Evolutionary conservation across 2,113 vertebrate species (phyloP).

Genomic region (Procavia capensis): DNA sequence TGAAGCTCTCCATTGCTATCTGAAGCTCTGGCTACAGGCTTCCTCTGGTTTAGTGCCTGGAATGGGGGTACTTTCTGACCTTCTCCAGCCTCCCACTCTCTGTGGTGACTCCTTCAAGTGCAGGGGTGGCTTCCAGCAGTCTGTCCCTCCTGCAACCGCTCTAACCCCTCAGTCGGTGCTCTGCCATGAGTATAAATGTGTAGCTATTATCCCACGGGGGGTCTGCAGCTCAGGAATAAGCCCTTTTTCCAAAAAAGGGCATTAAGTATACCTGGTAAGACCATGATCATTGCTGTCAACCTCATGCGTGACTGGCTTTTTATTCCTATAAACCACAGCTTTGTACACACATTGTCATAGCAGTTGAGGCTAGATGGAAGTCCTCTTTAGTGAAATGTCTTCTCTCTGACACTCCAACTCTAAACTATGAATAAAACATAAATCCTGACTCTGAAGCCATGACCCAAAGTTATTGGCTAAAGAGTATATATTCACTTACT

Average conservation of each 20-base stretch:
- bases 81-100: neutral
- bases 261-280: neutral
- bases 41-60: neutral
- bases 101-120: neutral
- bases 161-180: neutral
- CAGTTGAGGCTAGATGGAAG: neutral
- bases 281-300: neutral
- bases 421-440: neutral
- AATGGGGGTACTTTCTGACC: neutral
- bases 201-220: neutral
- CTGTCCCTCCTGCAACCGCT: neutral
- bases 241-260: neutral
- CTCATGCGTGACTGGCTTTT: neutral
- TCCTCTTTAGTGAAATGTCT: slow-evolving; percentile 2
- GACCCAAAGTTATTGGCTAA: neutral
- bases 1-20: neutral
- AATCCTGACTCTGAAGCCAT: slow-evolving; percentile 14
- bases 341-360: neutral
- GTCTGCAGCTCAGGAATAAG: neutral
- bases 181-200: rapidly evolving
- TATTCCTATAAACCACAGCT: neutral
- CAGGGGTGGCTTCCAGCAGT: neutral
- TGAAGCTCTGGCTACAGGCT: neutral
- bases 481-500: neutral
- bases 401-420: neutral